A percentile compares a stretch with the other conserved stretches of the same genome.
Evolutionary conservation across 92 coral and sea anemone species (phyloP).

Genomic region (Siderastrea radians): DNA sequence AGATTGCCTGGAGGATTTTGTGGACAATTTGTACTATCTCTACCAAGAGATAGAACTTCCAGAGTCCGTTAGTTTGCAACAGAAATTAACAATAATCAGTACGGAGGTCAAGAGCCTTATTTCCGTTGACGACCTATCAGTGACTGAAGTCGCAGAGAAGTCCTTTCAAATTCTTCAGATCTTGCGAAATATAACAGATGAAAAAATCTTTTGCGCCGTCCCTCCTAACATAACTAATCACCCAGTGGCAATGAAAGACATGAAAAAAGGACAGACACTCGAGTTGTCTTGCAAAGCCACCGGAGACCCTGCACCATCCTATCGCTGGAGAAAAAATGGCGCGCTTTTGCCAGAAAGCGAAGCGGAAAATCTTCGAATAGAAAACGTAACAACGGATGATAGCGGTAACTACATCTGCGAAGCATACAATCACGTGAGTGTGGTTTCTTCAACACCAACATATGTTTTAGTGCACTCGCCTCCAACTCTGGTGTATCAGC

Average conservation of each 20-base stretch:
- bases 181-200: conserved; percentile 46
- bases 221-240: conserved; percentile 83
- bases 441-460: conserved; percentile 64
- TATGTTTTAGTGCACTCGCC: conserved; percentile 75
- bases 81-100: conserved; percentile 13
- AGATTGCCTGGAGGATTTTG: conserved; percentile 68
- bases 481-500: conserved; percentile 73
- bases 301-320: conserved; percentile 59
- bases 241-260: conserved; percentile 73
- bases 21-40: conserved; percentile 68
- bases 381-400: conserved; percentile 42
- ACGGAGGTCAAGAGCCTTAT: conserved; percentile 37
- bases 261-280: conserved; percentile 62
- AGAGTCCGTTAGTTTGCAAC: conserved; percentile 40
- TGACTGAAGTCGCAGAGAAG: conserved; percentile 47
- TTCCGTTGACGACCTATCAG: conserved; percentile 50
- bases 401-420: conserved; percentile 79
- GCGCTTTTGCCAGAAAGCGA: conserved; percentile 34
- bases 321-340: conserved; percentile 75
- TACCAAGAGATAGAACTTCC: conserved; percentile 70
- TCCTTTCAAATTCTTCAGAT: conserved; percentile 54
- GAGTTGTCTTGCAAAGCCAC: conserved; percentile 72
- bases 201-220: conserved; percentile 72
- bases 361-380: conserved; percentile 40
- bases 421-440: conserved; percentile 76